These are phyloP conservation scores for Watsonalla cultraria DNA, from an alignment of 2,888 invertebrate species.

Conservation along the genomic window DNA sequence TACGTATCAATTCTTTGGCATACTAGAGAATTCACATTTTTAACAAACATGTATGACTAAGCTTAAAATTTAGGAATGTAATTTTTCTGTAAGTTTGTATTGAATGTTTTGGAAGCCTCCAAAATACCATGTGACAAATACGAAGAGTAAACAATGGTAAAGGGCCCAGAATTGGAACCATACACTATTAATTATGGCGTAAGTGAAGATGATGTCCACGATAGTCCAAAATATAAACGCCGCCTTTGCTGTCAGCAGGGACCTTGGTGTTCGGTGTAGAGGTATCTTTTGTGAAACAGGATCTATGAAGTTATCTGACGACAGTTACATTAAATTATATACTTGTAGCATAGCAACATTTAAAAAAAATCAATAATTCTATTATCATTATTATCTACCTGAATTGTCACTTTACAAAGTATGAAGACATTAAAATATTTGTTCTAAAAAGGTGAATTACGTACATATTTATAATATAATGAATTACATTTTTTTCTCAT, in stretches of 20 bases:
- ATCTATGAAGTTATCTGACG: slow-evolving; percentile 58
- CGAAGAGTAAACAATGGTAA: slow-evolving; percentile 73
- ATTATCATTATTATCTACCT: too few species aligned
- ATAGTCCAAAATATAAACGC: slow-evolving; percentile 83
- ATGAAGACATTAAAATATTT: too few species aligned
- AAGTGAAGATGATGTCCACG: slow-evolving; percentile 70
- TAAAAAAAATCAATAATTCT: too few species aligned
- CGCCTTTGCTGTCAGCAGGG: slow-evolving; percentile 43
- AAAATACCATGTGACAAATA: slow-evolving; percentile 74
- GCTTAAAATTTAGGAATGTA: slow-evolving; percentile 11
- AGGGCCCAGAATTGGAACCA: slow-evolving; percentile 76
- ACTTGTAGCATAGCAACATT: too few species aligned
- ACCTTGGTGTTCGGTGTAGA: slow-evolving; percentile 37
- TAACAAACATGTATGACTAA: neutral
- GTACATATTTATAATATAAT: too few species aligned
- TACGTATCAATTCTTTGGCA: slow-evolving; percentile 29
- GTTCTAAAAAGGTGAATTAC: too few species aligned
- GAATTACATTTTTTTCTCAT: too few species aligned
- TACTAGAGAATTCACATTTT: slow-evolving; percentile 44
- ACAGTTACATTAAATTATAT: too few species aligned
- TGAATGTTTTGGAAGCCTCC: slow-evolving; percentile 80
- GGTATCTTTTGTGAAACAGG: slow-evolving; percentile 40
- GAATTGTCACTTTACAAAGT: too few species aligned
- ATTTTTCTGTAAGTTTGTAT: slow-evolving; percentile 66
- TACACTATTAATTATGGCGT: slow-evolving; percentile 55